Base-by-base conservation (phyloP, 2,113 vertebrate species). In the Albula glossodonta region DNA sequence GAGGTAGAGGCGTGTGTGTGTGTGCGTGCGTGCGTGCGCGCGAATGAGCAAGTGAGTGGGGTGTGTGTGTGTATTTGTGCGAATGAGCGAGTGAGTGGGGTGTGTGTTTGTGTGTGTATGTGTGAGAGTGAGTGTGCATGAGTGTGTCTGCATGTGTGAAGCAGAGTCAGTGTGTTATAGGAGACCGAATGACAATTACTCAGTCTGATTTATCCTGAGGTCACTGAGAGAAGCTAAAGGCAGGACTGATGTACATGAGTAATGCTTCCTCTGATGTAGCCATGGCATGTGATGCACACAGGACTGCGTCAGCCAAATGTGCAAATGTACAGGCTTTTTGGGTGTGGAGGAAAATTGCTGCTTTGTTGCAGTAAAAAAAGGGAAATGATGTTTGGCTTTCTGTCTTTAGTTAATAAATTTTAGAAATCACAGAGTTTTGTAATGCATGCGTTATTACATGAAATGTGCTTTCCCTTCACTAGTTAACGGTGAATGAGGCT, bases 401-500 rank as follows among this genome's bases (percentile, higher is more conserved):
- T 4, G 17, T 66, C 60, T 19, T 66, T 66, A 22, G 31, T 66
- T 15, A 60, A 22, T 19, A 66, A 15, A 22, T 66, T 19, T 41
- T 41, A 41, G 31, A 41, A 41, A 41, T 41, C 31, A 41, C 31
- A 41, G 31, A 41, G 31, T 66, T 66, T 66, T 66, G 60, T 66
- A 5, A 66, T 22, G 19, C 17, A 66, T 66, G 60, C 17, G 5
- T 66, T 66, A 66, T 74, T 74, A 22, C 60, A 22, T 22, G 17
- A 10, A 22, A 1, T 31, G n/a, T 7, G 51, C 81, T 25, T 86
- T 49, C 52, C 85, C 22, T 88, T 86, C 91, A 13, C 31, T 79
- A 99, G 98, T 95, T 99, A 48, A 99, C 98, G 1, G 98, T 99
- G 83, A 99, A 99, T 2, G 98, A 99, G 93, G 98, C 98, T 0